Percentiles rank a stretch among this genome's conserved stretches.
These are phyloP conservation scores for Drosophila formosana DNA, from an alignment of 2,888 invertebrate genomes.

Conservation along the genomic window DNA sequence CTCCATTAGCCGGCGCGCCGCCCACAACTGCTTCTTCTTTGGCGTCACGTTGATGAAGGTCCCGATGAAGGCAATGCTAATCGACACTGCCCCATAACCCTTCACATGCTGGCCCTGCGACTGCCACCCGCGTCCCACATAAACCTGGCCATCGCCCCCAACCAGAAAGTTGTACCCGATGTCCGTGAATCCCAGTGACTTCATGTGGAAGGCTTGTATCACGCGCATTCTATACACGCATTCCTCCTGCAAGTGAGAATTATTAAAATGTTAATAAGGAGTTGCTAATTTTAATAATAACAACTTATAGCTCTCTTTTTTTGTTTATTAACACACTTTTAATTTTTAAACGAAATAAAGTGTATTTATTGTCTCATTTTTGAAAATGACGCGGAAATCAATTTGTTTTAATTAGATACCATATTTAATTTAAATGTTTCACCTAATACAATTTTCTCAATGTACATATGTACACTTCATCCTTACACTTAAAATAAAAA, in stretches of 20 bases:
- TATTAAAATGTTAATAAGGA: too few relatives aligned
- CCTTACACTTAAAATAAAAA: too few relatives aligned
- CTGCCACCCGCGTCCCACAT: conserved; percentile 86
- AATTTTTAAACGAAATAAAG: too few relatives aligned
- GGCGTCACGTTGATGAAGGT: conserved; percentile 87
- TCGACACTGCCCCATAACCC: conserved; percentile 88
- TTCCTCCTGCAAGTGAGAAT: conserved; percentile 34
- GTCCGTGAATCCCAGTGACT: conserved; percentile 88
- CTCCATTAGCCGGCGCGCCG: conserved; percentile 88
- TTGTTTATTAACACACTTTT: too few relatives aligned
- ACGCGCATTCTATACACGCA: conserved; percentile 86
- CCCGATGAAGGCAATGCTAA: conserved; percentile 92
- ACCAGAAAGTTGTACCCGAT: conserved; percentile 92
- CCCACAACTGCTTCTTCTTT: conserved; percentile 86
- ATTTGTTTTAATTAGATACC: too few relatives aligned
- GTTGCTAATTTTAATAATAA: too few relatives aligned
- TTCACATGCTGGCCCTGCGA: conserved; percentile 89
- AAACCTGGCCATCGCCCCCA: conserved; percentile 87
- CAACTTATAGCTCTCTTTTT: too few relatives aligned
- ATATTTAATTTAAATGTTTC: too few relatives aligned
- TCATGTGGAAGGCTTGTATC: conserved; percentile 90
- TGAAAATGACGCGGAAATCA: too few relatives aligned
- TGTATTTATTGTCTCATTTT: too few relatives aligned
- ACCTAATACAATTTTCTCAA: too few relatives aligned
- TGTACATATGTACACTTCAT: too few relatives aligned